phyloP scores from a whole-genome alignment of 92 coral and sea anemone species.

The Montipora capitata region DNA sequence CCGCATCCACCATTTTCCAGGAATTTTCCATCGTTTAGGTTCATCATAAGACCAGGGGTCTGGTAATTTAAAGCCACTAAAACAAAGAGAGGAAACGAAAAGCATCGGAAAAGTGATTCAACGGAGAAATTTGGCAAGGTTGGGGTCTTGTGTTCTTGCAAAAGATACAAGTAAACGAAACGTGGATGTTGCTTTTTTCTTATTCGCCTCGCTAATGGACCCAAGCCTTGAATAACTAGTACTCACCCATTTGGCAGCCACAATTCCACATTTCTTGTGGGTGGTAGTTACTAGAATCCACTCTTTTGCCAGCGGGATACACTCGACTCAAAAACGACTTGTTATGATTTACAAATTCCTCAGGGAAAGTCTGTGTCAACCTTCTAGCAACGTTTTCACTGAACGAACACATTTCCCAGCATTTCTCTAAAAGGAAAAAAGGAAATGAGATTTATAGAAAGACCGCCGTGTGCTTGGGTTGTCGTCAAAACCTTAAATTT shows the following conservation, averaged over 20 bases:
- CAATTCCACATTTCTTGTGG: constrained; percentile 99
- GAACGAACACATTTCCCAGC: constrained; percentile 98
- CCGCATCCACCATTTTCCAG: constrained; percentile 96
- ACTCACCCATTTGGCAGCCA: constrained; percentile 99
- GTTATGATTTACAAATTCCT: constrained; percentile 95
- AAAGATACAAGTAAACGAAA: no score
- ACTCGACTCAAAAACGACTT: constrained; percentile 91
- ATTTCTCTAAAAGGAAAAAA: constrained; percentile 75
- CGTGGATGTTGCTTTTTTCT: no score
- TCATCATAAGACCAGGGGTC: constrained; percentile 96
- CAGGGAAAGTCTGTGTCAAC: constrained; percentile 83
- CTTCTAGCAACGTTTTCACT: constrained; percentile 93
- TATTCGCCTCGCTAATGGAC: no score
- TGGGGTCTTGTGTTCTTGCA: no score
- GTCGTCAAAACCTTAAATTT: no score
- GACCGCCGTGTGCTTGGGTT: no score
- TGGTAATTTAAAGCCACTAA: constrained; percentile 97
- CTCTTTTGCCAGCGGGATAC: constrained; percentile 95
- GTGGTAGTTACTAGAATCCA: constrained; percentile 94
- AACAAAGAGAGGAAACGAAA: constrained; percentile 7
- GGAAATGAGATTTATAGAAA: no score
- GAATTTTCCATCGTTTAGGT: constrained; percentile 92
- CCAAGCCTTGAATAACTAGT: neutral
- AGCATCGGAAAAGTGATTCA: no score
- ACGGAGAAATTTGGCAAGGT: no score